Evolutionary conservation across 53 echinoderm and acorn worm species (phyloP).

Genomic region (Actinopyga echinites): DNA sequence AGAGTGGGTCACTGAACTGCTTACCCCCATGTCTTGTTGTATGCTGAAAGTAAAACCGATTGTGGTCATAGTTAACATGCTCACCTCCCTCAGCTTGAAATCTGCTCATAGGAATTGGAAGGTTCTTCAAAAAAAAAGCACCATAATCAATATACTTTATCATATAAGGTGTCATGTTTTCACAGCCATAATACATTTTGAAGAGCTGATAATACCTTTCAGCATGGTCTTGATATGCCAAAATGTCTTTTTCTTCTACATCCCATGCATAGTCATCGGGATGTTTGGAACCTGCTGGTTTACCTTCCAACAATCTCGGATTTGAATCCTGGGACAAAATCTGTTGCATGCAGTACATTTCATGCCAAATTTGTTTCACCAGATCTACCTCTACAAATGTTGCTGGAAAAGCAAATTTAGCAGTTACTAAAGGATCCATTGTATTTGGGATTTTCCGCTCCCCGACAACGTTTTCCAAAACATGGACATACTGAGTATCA

Average conservation of each 20-base stretch:
- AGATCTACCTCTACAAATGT: neutral
- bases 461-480: neutral
- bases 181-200: neutral
- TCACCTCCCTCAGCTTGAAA: slow-evolving; percentile 71
- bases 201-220: slow-evolving; percentile 17
- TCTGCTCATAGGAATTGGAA: slow-evolving; percentile 31
- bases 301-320: neutral
- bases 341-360: neutral
- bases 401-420: neutral
- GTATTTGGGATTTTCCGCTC: neutral
- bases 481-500: neutral
- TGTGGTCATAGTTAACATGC: slow-evolving; percentile 61
- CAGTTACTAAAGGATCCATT: neutral
- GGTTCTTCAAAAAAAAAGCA: neutral
- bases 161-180: slow-evolving; percentile 25
- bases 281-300: neutral
- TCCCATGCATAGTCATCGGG: slow-evolving; percentile 31
- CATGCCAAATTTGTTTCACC: slow-evolving; percentile 6
- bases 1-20: slow-evolving; percentile 38
- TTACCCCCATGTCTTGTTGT: slow-evolving; percentile 65
- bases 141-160: slow-evolving; percentile 40
- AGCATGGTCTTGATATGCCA: slow-evolving; percentile 2
- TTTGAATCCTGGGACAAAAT: slow-evolving; percentile 8
- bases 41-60: slow-evolving; percentile 55
- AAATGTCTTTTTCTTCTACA: neutral